Conservation (phyloP, 2,888 invertebrate genomes). For the Mellilla xanthometata region DNA sequence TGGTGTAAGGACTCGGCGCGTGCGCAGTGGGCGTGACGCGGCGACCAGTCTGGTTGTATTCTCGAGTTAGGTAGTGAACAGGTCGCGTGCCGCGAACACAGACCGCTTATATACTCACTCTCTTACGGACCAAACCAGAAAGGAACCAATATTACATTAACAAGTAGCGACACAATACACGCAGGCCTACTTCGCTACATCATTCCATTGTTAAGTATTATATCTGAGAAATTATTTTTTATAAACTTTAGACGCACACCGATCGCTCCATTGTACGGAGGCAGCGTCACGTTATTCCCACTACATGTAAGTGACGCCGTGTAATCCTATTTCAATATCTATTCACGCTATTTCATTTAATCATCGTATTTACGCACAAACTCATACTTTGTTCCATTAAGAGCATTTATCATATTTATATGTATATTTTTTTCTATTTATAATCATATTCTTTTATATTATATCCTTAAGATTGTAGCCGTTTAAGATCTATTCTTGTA, state of each 20-base stretch:
- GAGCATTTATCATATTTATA: slow-evolving; percentile 62
- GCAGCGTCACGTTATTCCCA: slow-evolving; percentile 55
- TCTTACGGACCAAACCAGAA: slow-evolving; percentile 80
- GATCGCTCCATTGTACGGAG: slow-evolving; percentile 39
- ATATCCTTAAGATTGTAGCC: slow-evolving; percentile 67
- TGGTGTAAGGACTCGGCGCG: no score
- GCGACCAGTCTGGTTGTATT: slow-evolving; percentile 3
- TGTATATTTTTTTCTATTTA: slow-evolving; percentile 53
- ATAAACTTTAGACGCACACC: slow-evolving; percentile 76
- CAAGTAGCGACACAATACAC: slow-evolving; percentile 61
- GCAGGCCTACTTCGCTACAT: slow-evolving; percentile 78
- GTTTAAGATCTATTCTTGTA: slow-evolving; percentile 73
- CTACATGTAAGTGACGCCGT: slow-evolving; percentile 47
- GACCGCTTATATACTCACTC: slow-evolving; percentile 80
- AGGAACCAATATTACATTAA: slow-evolving; percentile 71
- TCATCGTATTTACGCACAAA: slow-evolving; percentile 66
- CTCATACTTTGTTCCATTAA: slow-evolving; percentile 66
- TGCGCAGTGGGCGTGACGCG: no score
- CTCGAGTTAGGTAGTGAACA: no score
- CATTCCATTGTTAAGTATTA: slow-evolving; percentile 80
- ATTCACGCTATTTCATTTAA: slow-evolving; percentile 47
- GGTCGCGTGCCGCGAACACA: slow-evolving; percentile 31
- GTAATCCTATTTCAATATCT: slow-evolving; percentile 32
- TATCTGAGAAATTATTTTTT: slow-evolving; percentile 73
- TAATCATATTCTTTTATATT: slow-evolving; percentile 77